These are phyloP conservation scores for Slavum lentiscoides DNA, from an alignment of 2,888 invertebrate genomes.

Conservation along the genomic window DNA sequence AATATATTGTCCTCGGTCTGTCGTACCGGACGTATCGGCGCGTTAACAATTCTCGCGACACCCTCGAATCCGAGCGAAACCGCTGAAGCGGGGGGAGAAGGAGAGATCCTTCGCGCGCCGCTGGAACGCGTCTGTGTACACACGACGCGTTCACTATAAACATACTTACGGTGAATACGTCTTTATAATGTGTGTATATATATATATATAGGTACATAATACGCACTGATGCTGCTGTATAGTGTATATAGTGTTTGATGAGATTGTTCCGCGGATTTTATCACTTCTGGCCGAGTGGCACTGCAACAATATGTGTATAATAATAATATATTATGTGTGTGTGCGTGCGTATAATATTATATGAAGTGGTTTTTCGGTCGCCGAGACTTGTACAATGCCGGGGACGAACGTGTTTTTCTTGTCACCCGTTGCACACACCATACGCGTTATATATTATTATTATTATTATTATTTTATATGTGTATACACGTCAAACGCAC, in stretches of 20 bases:
- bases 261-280: constrained; percentile 52
- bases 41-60: no score
- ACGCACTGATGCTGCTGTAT: neutral
- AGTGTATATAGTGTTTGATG: neutral
- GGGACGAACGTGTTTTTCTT: constrained; percentile 33
- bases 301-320: neutral
- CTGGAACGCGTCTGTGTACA: no score
- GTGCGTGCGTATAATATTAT: neutral
- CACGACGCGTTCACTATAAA: no score
- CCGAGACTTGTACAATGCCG: constrained; percentile 21
- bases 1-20: no score
- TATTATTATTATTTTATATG: no score
- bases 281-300: constrained; percentile 29
- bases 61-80: no score
- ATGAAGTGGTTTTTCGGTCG: constrained; percentile 51
- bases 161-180: no score
- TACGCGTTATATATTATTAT: neutral
- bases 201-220: neutral
- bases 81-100: no score
- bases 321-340: constrained; percentile 11
- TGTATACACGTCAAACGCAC: constrained; percentile 14
- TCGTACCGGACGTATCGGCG: no score
- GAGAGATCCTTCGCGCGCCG: no score
- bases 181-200: neutral
- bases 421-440: constrained; percentile 15